Percentiles rank a stretch among this genome's conserved stretches.
Evolutionary conservation across 92 coral and sea anemone species (phyloP).

Genomic region (Galaxea fascicularis): DNA sequence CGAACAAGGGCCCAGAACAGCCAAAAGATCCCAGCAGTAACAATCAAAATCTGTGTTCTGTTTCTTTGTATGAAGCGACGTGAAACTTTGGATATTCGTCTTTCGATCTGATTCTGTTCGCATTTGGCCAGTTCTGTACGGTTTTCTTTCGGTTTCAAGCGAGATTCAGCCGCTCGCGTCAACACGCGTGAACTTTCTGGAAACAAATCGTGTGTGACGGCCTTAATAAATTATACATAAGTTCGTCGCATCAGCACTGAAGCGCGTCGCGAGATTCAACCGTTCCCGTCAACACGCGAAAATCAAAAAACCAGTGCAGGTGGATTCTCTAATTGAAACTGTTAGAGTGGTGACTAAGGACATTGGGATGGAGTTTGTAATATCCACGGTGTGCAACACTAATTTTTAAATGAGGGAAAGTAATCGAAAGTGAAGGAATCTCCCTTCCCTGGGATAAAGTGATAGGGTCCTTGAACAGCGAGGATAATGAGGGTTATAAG

Average conservation of each 20-base stretch:
- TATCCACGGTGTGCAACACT: too few species aligned
- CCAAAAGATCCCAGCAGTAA: background rate
- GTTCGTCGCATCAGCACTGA: too few species aligned
- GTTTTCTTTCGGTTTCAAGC: slow-evolving; percentile 2
- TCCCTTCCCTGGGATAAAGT: too few species aligned
- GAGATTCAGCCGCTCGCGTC: background rate
- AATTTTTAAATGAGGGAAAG: too few species aligned
- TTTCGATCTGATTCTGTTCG: background rate
- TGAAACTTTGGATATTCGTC: background rate
- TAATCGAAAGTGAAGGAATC: too few species aligned
- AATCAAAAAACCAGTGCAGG: too few species aligned
- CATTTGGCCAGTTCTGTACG: background rate
- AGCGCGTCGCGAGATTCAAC: background rate
- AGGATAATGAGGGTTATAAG: too few species aligned
- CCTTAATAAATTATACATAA: slow-evolving; percentile 20
- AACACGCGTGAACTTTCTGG: slow-evolving; percentile 11
- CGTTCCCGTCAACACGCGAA: too few species aligned
- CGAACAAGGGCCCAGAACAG: background rate
- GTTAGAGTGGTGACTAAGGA: too few species aligned
- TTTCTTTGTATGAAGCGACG: background rate
- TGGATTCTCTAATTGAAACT: too few species aligned
- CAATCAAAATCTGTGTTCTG: background rate
- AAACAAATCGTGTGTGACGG: slow-evolving; percentile 20
- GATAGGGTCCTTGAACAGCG: too few species aligned
- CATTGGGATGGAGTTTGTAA: too few species aligned